These are phyloP conservation scores for Fukomys damarensis DNA, from an alignment of 2,113 vertebrate species.

Conservation along the genomic window DNA sequence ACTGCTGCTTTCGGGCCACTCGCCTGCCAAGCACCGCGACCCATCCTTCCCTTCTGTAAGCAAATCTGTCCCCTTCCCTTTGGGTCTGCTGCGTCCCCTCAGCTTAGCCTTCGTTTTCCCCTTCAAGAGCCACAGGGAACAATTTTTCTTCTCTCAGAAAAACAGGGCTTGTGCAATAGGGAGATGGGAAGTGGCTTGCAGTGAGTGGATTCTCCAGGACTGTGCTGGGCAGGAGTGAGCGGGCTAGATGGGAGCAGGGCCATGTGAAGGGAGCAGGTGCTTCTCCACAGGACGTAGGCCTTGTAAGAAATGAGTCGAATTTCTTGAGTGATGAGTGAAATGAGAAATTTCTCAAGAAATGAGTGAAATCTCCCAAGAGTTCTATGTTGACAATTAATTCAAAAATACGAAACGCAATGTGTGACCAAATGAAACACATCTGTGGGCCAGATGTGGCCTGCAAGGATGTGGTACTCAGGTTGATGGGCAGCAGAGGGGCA, in stretches of 20 bases:
- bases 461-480: neutral
- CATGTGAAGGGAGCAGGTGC: neutral
- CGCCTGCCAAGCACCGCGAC: neutral
- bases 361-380: neutral
- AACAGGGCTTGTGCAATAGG: conserved; percentile 5
- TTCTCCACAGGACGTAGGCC: neutral
- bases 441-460: neutral
- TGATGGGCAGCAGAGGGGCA: neutral
- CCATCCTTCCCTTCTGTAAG: neutral
- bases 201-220: neutral
- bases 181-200: neutral
- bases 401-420: neutral
- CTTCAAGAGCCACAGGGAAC: conserved; percentile 29
- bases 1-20: neutral
- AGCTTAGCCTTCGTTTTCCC: conserved; percentile 47
- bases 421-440: conserved; percentile 26
- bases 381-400: conserved; percentile 8
- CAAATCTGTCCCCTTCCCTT: neutral
- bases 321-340: too few species aligned
- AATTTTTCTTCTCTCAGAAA: conserved; percentile 37
- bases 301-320: neutral
- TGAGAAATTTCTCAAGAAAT: too few species aligned
- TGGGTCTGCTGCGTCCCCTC: neutral
- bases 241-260: neutral
- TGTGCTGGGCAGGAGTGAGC: neutral